A percentile compares a stretch with the other conserved stretches of the same genome.
Evolutionary conservation across 2,797 vertebrate species (phyloP).

Genomic region (Petrocephalus schoutedeni): DNA sequence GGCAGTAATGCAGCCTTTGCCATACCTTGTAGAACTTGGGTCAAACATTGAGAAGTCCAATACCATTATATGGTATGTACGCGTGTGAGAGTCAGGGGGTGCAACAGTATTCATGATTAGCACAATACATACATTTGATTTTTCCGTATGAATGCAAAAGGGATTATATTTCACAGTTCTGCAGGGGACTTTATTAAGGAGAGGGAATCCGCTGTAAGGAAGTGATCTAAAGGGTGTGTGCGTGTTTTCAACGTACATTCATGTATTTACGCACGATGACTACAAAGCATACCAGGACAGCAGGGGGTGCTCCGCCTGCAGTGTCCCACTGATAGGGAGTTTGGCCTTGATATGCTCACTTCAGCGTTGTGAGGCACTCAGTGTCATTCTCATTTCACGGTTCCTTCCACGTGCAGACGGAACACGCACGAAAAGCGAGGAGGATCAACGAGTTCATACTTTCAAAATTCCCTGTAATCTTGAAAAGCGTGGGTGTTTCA

Average conservation of each 20-base stretch:
- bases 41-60: not conserved
- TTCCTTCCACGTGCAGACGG: not conserved
- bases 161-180: conserved; percentile 28
- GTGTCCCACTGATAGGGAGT: not conserved
- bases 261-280: not conserved
- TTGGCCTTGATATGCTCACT: not conserved
- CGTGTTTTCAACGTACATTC: not conserved
- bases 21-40: not conserved
- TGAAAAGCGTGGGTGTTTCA: not conserved
- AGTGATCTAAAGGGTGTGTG: conserved; percentile 13
- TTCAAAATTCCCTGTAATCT: not conserved
- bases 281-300: not conserved
- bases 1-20: not conserved
- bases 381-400: conserved; percentile 18
- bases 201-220: conserved; percentile 3
- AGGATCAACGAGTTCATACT: not conserved
- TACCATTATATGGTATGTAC: not conserved
- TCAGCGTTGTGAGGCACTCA: conserved; percentile 5
- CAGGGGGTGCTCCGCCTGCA: not conserved
- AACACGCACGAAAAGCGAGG: conserved; percentile 12
- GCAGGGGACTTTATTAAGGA: conserved; percentile 3
- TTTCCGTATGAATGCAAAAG: not conserved
- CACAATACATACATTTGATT: not conserved
- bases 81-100: not conserved
- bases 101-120: not conserved